Base-by-base conservation (phyloP, 2,113 vertebrate species). In the Bothrops jararaca region DNA sequence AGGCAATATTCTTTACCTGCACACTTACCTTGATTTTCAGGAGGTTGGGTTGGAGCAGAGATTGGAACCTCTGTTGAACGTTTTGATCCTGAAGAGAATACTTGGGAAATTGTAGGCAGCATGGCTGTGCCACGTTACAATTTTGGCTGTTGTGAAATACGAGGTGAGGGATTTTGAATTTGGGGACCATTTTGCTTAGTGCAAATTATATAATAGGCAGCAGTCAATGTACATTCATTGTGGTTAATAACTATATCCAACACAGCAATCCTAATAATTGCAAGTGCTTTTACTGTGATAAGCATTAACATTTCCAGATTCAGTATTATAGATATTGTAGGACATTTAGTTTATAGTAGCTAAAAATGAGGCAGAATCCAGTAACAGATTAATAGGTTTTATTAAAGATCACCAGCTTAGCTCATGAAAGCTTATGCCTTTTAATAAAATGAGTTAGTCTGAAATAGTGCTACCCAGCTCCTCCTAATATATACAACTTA, bases 31-130 rank as follows among this genome's bases (percentile, higher is more conserved):
- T 96, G 93, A 85, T 24, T 97, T 97, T 64, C 90, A 99, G 99
- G 99, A 90, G 99, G 99, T 15, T 99, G 98, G 99, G 94, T 99
- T 90, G 99, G 99, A 94, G 98, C 99, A 34, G 99, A 99, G 97
- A 99, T 99, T n/a, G 99, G 99, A 29, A 98, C 98, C 60, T 98
- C 99, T 53, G 98, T 99, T 97, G 99, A 99, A 96, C 98, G 99
- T 92, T 99, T 98, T 86, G 99, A 99, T 97, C 99, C 99, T 1
- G 98, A 98, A 94, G 99, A 99, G 95, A 99, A 99, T 93, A 98
- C 97, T 85, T 99, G 99, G 99, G 99, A 99, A 97, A 96, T 99
- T 26, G 98, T 99, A 23, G 99, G 98, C 93, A 98, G 92, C 95
- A 99, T 99, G 99, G 97, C 97, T 3, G 95, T 99, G 93, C 98